Evolutionary conservation across 2,888 invertebrate genomes (phyloP).

Genomic region (Callyntrura sp.): DNA sequence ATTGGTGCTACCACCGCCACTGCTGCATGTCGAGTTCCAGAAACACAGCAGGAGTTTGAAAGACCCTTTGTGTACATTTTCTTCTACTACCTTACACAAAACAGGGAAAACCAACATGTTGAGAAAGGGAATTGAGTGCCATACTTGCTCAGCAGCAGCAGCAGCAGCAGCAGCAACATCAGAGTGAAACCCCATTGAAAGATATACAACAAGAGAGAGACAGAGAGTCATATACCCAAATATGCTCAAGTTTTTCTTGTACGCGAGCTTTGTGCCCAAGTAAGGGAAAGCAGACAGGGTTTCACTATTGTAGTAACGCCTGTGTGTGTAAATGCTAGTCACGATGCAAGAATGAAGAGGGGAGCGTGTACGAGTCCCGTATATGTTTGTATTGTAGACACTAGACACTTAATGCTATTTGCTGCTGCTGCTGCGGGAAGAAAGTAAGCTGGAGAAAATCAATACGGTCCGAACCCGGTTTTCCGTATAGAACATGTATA

Average conservation of each 20-base stretch:
- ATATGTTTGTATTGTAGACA: not conserved
- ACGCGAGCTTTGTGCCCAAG: not conserved
- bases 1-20: not conserved
- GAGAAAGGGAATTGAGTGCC: not conserved
- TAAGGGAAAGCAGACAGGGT: not conserved
- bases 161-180: not conserved
- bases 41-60: slow-evolving; percentile 8
- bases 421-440: slow-evolving; percentile 1
- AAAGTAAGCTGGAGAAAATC: slow-evolving; percentile 70
- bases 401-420: not conserved
- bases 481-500: not conserved
- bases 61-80: not conserved
- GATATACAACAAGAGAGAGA: no score
- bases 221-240: no score
- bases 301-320: not conserved
- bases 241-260: not conserved
- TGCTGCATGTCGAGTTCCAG: not conserved
- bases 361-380: not conserved
- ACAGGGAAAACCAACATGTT: no score
- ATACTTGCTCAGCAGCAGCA: not conserved
- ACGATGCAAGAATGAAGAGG: not conserved
- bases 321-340: not conserved
- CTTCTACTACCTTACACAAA: no score
- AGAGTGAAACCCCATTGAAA: not conserved
- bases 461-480: slow-evolving; percentile 72